Conservation (phyloP, 1,140 invertebrate species). For the Hydropsyche tenuis region DNA sequence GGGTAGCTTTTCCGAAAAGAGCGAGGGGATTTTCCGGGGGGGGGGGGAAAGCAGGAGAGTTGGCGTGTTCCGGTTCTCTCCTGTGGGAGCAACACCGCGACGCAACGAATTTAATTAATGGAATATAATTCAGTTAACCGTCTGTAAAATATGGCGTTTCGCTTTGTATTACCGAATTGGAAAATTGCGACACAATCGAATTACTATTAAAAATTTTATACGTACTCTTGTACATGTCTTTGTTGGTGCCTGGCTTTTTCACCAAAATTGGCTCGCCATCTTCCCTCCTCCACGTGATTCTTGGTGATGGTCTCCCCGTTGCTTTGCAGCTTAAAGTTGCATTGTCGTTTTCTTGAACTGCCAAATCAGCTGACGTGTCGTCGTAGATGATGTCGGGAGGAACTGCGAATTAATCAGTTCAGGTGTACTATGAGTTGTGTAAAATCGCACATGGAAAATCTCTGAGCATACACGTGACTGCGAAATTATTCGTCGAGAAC, state of each 20-base stretch:
- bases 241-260: constrained; percentile 66
- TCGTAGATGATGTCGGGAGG: constrained; percentile 79
- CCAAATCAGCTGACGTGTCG: constrained; percentile 77
- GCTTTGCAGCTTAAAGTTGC: constrained; percentile 81
- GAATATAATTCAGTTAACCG: constrained; percentile 29
- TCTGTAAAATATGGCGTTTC: constrained; percentile 25
- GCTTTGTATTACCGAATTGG: neutral
- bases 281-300: constrained; percentile 74
- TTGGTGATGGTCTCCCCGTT: constrained; percentile 74
- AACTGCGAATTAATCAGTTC: constrained; percentile 62
- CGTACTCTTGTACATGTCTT: constrained; percentile 70
- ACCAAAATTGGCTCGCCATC: constrained; percentile 74
- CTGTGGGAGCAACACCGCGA: constrained; percentile 16
- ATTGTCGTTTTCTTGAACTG: constrained; percentile 81
- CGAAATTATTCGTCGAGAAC: constrained; percentile 15
- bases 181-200: constrained; percentile 4
- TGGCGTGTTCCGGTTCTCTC: neutral
- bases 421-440: neutral
- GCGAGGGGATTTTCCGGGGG: neutral
- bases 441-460: neutral
- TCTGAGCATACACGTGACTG: constrained; percentile 18
- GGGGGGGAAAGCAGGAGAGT: no score
- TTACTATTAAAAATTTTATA: neutral
- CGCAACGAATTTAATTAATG: constrained; percentile 33
- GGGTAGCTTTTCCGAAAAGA: neutral